Conservation (phyloP, 2,113 vertebrate genomes). For the Ophthalmotilapia sp. region DNA sequence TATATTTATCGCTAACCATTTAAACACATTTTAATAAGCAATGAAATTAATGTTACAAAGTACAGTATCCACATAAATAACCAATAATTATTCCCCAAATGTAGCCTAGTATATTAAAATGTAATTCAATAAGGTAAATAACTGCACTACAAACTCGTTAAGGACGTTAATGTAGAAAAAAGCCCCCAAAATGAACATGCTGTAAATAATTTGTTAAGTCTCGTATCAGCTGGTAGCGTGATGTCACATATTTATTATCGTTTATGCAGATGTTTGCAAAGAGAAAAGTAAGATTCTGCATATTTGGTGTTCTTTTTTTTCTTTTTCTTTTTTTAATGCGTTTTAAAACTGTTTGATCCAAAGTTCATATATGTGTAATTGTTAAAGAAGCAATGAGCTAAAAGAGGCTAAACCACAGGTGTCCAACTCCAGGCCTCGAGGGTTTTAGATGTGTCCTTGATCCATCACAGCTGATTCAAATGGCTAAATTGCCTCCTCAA, state of each 20-base stretch:
- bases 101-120: not conserved
- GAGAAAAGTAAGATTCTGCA: not conserved
- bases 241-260: not conserved
- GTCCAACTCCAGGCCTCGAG: not conserved
- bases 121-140: not conserved
- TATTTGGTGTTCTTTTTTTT: not conserved
- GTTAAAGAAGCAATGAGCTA: not conserved
- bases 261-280: not conserved
- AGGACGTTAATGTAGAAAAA: not conserved
- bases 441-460: not conserved
- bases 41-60: rapidly evolving
- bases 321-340: rapidly evolving
- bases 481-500: rapidly evolving
- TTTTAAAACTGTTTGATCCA: not conserved
- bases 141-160: not conserved
- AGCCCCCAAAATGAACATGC: rapidly evolving
- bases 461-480: not conserved
- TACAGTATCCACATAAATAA: not conserved
- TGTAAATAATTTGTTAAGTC: not conserved
- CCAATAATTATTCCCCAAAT: not conserved
- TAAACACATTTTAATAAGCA: not conserved
- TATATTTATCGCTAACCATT: not conserved
- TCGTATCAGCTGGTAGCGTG: not conserved
- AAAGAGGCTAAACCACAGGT: not conserved
- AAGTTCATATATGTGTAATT: not conserved